phyloP scores from a whole-genome alignment of 1,140 invertebrate genomes.

The Rhagoletis pomonella region DNA sequence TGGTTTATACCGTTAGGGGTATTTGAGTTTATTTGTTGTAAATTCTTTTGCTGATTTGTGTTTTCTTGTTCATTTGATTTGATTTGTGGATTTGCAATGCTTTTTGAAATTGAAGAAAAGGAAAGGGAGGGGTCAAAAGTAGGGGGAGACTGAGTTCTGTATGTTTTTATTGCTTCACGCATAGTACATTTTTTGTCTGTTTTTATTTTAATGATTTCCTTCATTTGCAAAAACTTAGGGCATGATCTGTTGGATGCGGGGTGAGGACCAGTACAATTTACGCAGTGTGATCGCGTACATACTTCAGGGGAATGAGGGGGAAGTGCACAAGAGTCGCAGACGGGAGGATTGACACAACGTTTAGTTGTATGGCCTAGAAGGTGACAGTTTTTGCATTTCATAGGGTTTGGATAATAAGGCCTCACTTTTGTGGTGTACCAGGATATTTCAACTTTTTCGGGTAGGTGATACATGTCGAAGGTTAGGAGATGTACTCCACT shows the following conservation, averaged over 20 bases:
- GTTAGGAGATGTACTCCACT: conserved; percentile 16
- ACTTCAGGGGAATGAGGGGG: background rate
- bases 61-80: too few relatives aligned
- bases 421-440: conserved; percentile 32
- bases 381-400: conserved; percentile 9
- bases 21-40: background rate
- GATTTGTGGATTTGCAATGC: too few relatives aligned
- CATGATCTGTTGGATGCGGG: too few relatives aligned
- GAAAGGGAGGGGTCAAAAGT: background rate
- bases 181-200: too few relatives aligned
- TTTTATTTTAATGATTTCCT: too few relatives aligned
- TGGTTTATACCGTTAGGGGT: too few relatives aligned
- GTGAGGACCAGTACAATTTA: background rate
- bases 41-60: too few relatives aligned
- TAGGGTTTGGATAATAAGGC: conserved; percentile 10
- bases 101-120: too few relatives aligned
- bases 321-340: background rate
- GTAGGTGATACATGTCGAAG: conserved; percentile 42
- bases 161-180: background rate
- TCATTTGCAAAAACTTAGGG: too few relatives aligned
- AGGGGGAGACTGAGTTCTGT: background rate
- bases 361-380: conserved; percentile 21
- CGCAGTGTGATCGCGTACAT: background rate
- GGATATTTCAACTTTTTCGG: conserved; percentile 33
- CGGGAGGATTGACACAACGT: background rate